These are phyloP conservation scores for Eleginops maclovinus DNA, from an alignment of 2,113 vertebrate genomes.

Conservation along the genomic window DNA sequence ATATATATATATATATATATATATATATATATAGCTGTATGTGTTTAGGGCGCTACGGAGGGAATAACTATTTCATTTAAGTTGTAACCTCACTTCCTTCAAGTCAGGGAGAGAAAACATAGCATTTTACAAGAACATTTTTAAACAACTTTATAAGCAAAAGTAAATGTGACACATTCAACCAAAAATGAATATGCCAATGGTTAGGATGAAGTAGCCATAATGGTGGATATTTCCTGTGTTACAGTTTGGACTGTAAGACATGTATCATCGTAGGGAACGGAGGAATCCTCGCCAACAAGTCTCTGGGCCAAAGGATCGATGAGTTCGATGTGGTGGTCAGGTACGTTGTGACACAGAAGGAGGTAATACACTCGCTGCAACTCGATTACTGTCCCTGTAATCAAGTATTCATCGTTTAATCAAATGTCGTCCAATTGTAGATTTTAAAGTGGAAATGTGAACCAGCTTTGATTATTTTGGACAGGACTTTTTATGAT, in stretches of 20 bases:
- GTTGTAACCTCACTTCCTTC: neutral
- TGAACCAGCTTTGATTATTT: neutral
- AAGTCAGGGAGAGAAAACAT: neutral
- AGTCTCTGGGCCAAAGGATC: slow-evolving; percentile 91
- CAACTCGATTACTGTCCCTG: neutral
- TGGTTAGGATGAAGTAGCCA: slow-evolving; percentile 71
- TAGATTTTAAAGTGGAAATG: too few relatives aligned
- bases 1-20: too few relatives aligned
- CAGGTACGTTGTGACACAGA: slow-evolving; percentile 82
- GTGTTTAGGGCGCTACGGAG: neutral
- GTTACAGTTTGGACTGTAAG: slow-evolving; percentile 89
- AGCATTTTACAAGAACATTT: neutral
- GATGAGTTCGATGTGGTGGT: slow-evolving; percentile 92
- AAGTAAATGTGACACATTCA: too few relatives aligned
- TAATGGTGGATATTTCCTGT: slow-evolving; percentile 79
- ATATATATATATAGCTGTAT: neutral
- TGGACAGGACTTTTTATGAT: neutral
- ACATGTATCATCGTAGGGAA: slow-evolving; percentile 93
- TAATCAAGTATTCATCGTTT: neutral
- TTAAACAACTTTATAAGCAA: too few relatives aligned
- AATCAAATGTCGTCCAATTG: too few relatives aligned
- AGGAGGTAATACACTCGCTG: neutral
- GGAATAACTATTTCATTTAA: neutral
- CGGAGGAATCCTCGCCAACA: slow-evolving; percentile 93
- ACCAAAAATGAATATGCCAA: slow-evolving; percentile 48